Percentiles rank a stretch among this genome's conserved stretches.
Evolutionary conservation across 1,140 invertebrate genomes (phyloP).

Genomic region (Aphidius gifuensis): DNA sequence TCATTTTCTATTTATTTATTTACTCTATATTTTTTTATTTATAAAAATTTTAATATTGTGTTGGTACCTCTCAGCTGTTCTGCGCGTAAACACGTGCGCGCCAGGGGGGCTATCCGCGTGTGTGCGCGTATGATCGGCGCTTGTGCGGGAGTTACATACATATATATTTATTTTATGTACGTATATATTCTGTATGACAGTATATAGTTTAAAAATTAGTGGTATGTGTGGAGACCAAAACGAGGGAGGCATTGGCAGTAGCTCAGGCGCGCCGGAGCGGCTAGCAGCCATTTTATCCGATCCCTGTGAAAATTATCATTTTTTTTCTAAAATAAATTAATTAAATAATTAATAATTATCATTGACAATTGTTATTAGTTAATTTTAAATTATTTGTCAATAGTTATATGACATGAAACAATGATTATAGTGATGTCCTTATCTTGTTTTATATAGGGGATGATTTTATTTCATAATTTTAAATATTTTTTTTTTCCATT

Average conservation of each 20-base stretch:
- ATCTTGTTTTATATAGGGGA: too few species aligned
- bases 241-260: slow-evolving; percentile 54
- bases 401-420: too few species aligned
- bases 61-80: slow-evolving; percentile 46
- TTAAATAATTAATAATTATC: background rate
- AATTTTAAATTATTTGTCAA: background rate
- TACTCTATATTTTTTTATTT: too few species aligned
- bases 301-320: slow-evolving; percentile 32
- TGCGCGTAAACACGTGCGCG: slow-evolving; percentile 54
- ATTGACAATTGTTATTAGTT: background rate
- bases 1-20: too few species aligned
- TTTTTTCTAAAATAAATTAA: slow-evolving; percentile 7
- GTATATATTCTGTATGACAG: slow-evolving; percentile 17
- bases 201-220: slow-evolving; percentile 38
- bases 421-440: too few species aligned
- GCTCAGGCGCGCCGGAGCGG: slow-evolving; percentile 53
- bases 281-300: slow-evolving; percentile 55
- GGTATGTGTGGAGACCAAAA: slow-evolving; percentile 50
- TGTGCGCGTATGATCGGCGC: slow-evolving; percentile 24
- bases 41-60: too few species aligned
- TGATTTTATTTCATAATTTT: too few species aligned
- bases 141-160: slow-evolving; percentile 22
- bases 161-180: slow-evolving; percentile 10
- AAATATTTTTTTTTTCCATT: too few species aligned
- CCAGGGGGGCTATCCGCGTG: slow-evolving; percentile 35